These are phyloP conservation scores for Oscheius sp. DNA, from an alignment of 2,888 invertebrate species.

Conservation along the genomic window DNA sequence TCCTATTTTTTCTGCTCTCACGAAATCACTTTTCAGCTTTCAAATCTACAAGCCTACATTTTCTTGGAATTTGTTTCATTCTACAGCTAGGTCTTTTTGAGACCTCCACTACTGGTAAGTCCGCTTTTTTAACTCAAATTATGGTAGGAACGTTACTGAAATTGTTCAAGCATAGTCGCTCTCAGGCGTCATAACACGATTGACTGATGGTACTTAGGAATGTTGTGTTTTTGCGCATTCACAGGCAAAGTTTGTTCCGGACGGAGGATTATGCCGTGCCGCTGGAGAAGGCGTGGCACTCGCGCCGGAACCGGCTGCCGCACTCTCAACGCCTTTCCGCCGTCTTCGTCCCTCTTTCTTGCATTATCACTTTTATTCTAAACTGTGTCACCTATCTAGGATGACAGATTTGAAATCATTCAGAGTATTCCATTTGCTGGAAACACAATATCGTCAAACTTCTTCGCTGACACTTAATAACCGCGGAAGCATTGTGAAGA, in stretches of 20 bases:
- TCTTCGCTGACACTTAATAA: no score
- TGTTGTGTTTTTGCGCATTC: constrained; percentile 34
- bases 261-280: constrained; percentile 37
- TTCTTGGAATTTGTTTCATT: no score
- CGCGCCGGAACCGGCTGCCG: constrained; percentile 36
- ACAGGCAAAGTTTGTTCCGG: constrained; percentile 36
- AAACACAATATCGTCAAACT: no score
- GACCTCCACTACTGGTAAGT: neutral
- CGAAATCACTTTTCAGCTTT: no score
- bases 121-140: neutral
- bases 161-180: neutral
- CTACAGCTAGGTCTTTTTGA: no score
- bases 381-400: neutral
- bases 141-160: neutral
- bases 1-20: neutral
- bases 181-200: neutral
- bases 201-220: constrained; percentile 8
- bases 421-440: no score
- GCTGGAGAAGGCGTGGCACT: constrained; percentile 35
- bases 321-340: constrained; percentile 31
- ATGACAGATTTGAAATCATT: no score
- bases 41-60: no score
- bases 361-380: constrained; percentile 33
- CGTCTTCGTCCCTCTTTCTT: constrained; percentile 28
- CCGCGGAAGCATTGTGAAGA: no score